These are phyloP conservation scores for Oryzias javanicus DNA, from an alignment of 2,113 vertebrate species.

Conservation along the genomic window DNA sequence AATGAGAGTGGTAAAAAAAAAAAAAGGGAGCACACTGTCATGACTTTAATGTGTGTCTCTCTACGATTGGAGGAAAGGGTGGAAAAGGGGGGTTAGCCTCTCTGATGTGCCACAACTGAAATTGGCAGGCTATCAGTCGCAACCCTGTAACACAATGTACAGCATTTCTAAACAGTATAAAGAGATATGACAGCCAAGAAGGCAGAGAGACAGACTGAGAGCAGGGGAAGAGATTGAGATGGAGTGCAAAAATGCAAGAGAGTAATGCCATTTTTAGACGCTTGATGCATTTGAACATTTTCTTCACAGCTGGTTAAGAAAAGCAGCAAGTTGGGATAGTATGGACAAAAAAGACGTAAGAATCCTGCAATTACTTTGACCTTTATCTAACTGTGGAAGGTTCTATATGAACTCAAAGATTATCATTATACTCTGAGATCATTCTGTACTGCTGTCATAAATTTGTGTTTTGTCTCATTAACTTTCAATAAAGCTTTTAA, in stretches of 20 bases:
- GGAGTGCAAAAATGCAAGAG: slow-evolving; percentile 52
- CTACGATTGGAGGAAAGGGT: slow-evolving; percentile 30
- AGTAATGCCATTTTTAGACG: slow-evolving; percentile 63
- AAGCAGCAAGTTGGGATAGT: slow-evolving; percentile 16
- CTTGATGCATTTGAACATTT: slow-evolving; percentile 59
- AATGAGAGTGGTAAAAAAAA: slow-evolving; percentile 35
- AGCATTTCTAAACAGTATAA: slow-evolving; percentile 73
- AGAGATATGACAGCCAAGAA: slow-evolving; percentile 69
- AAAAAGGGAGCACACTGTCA: slow-evolving; percentile 68
- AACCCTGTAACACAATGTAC: slow-evolving; percentile 75
- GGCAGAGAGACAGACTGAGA: slow-evolving; percentile 57
- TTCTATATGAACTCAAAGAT: slow-evolving; percentile 12
- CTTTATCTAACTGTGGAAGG: neutral
- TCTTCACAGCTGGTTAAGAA: slow-evolving; percentile 63
- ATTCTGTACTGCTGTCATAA: too few species aligned
- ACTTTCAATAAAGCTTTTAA: too few species aligned
- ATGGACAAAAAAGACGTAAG: neutral
- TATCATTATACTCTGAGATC: neutral
- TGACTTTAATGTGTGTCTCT: slow-evolving; percentile 63
- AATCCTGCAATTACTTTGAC: neutral
- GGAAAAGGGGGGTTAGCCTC: slow-evolving; percentile 26
- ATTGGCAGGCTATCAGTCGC: slow-evolving; percentile 77
- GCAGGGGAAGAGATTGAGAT: slow-evolving; percentile 43
- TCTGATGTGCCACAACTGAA: slow-evolving; percentile 74
- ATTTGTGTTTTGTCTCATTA: too few species aligned